Base-by-base conservation (phyloP, 2,888 invertebrate species). In the Monochamus alternatus region DNA sequence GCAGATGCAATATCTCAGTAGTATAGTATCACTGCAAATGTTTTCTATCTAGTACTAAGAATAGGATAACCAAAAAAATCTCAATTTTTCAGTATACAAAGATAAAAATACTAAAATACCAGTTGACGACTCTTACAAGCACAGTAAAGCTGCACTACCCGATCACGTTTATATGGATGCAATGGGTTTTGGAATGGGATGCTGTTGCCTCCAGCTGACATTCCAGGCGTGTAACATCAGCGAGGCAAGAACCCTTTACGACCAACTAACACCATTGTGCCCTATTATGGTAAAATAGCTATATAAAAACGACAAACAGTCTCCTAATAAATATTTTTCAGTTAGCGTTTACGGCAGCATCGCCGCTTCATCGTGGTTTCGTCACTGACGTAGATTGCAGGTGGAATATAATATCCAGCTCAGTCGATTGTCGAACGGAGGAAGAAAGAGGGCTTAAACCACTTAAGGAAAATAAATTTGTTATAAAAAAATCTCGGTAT, bases 171-270 rank as follows among this genome's bases (percentile, higher is more conserved):
- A 99, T 86, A 95, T 99, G 95, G 99, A 99, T 89, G 97, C 98
- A 1, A 99, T 99, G 99, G 99, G 98, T 32, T 99, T 99, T 88
- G 99, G 98, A 73, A 99, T 99, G 99, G 99, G 99, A 44, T 98
- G 98, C 88, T 98, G 97, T 86, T 99, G 98, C 87, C 91, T 99
- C 55, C 99, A 99, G 89, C 92, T 98, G 73, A 98, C 97, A 66
- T 99, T 99, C 91, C 96, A 97, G 90, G 98, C 99, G 1, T 97
- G 97, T 89, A 98, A 98, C 88, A 97, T 99, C 80, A 93, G 93
- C 62, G 99, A 99, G 90, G 99, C 99, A 4, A 92, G 98, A 79
- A 96, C 95, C 52, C 91, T 99, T 0, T 99, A 99, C 87, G 99
- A 99, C 89, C 99, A 99, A 88, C 91, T 99, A 44, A 96, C 98